These are phyloP conservation scores for Diadema setosum DNA, from an alignment of 35 echinoderm and acorn worm genomes.

Conservation along the genomic window DNA sequence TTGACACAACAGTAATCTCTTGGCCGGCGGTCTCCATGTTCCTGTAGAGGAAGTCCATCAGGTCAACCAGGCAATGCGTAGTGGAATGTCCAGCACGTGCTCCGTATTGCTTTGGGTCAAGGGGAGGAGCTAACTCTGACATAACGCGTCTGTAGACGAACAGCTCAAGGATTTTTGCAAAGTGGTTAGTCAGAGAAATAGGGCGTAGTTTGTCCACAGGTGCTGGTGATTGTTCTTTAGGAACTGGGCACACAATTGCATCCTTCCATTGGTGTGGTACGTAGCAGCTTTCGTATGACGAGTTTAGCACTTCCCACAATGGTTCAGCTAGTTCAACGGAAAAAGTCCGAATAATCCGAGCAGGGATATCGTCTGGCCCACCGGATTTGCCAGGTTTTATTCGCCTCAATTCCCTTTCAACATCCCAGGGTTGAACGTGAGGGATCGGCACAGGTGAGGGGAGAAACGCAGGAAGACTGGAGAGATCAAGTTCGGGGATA, in stretches of 20 bases:
- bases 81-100: not conserved
- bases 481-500: not conserved
- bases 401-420: constrained; percentile 1
- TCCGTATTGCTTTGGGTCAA: not conserved
- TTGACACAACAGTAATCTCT: not conserved
- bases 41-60: not conserved
- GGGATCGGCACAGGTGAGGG: not conserved
- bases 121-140: not conserved
- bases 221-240: constrained; percentile 10
- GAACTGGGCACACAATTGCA: too few relatives aligned
- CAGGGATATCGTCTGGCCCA: constrained; percentile 42
- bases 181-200: constrained; percentile 36
- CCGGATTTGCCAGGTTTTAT: too few relatives aligned
- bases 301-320: constrained; percentile 8
- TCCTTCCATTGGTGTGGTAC: too few relatives aligned
- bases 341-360: constrained; percentile 42
- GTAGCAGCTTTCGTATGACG: not conserved
- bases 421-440: not conserved
- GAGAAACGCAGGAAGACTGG: not conserved
- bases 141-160: constrained; percentile 11
- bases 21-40: not conserved
- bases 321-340: constrained; percentile 28
- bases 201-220: constrained; percentile 35
- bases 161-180: constrained; percentile 34
- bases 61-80: not conserved